Evolutionary conservation across 2,797 vertebrate species (phyloP).

Genomic region (Sebastes hubbsi): DNA sequence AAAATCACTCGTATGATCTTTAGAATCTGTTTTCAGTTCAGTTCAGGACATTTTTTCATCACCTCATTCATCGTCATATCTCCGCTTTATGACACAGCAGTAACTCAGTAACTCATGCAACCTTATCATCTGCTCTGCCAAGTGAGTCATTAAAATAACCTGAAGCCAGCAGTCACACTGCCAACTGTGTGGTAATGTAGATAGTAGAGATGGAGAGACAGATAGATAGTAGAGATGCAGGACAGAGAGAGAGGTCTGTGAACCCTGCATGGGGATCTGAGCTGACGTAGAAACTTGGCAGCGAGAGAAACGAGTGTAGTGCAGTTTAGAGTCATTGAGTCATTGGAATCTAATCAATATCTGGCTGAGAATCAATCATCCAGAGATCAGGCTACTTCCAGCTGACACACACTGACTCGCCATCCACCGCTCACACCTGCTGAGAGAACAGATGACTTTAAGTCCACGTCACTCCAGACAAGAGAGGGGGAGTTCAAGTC

Average conservation of each 20-base stretch:
- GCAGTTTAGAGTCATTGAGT: background rate
- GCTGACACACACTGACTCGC: background rate
- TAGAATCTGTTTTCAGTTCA: background rate
- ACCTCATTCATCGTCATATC: background rate
- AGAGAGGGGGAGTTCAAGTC: background rate
- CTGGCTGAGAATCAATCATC: background rate
- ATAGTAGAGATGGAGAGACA: background rate
- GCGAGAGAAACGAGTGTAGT: background rate
- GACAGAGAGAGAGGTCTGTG: too few species aligned
- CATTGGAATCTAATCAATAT: conserved; percentile 4
- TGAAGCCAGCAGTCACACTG: background rate
- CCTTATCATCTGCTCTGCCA: background rate
- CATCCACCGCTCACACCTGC: background rate
- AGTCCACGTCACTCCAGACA: background rate
- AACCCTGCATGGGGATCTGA: background rate
- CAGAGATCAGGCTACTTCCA: background rate
- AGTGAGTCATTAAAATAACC: conserved; percentile 22
- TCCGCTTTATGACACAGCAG: background rate
- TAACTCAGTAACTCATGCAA: background rate
- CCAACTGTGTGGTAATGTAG: conserved; percentile 20
- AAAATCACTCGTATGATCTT: background rate
- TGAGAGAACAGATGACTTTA: background rate
- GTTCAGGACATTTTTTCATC: background rate
- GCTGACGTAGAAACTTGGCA: conserved; percentile 38
- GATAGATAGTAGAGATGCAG: background rate